Evolutionary conservation across 1,140 invertebrate species (phyloP).

Genomic region (Batillaria attramentaria): DNA sequence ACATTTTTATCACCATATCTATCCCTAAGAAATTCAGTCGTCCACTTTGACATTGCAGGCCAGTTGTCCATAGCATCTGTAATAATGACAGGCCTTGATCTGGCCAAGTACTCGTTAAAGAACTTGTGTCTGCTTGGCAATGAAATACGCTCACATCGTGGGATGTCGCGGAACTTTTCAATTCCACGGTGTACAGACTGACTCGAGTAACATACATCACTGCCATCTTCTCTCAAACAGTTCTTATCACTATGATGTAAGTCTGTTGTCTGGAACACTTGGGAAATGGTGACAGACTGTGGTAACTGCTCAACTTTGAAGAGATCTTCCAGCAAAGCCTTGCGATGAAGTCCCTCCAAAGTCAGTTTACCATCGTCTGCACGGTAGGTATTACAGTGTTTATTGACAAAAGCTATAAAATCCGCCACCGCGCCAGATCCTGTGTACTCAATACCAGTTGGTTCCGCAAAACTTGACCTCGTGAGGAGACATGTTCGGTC

Average conservation of each 20-base stretch:
- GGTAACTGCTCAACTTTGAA: conserved; percentile 49
- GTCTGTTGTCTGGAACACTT: conserved; percentile 17
- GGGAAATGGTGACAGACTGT: conserved; percentile 24
- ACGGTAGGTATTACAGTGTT: conserved; percentile 51
- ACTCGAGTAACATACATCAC: neutral
- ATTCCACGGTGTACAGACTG: neutral
- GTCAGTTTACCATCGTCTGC: conserved; percentile 45
- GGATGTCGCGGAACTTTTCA: conserved; percentile 32
- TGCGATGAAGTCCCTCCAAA: conserved; percentile 52
- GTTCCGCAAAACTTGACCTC: conserved; percentile 7
- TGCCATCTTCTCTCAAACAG: conserved; percentile 18
- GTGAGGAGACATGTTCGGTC: conserved; percentile 57
- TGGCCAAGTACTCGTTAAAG: conserved; percentile 62
- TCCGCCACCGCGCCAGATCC: conserved; percentile 23
- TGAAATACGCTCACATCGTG: conserved; percentile 58
- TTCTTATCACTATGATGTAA: neutral
- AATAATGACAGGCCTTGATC: conserved; percentile 66
- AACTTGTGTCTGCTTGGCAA: conserved; percentile 52
- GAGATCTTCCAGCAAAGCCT: conserved; percentile 53
- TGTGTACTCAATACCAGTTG: conserved; percentile 36
- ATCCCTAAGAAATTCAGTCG: conserved; percentile 56
- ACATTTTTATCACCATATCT: conserved; percentile 56
- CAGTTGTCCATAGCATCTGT: conserved; percentile 56
- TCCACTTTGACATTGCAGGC: conserved; percentile 64
- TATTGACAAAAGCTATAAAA: conserved; percentile 54